phyloP scores from a whole-genome alignment of 2,113 vertebrate species.

The Struthidea cinerea region DNA sequence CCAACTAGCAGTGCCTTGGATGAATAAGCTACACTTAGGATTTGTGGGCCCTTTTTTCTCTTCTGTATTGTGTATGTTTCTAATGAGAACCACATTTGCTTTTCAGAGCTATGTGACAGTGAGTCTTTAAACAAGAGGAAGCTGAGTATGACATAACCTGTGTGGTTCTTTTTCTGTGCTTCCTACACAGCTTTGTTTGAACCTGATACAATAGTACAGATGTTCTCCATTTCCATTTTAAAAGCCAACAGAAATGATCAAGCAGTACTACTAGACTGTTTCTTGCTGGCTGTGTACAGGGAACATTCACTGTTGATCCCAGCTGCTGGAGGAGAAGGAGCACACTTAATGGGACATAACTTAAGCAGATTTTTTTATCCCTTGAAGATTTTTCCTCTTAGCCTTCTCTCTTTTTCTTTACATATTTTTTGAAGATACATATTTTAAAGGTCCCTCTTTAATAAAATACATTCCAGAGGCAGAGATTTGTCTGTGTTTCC shows the following conservation, averaged over 20 bases:
- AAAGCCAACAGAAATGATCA: constrained; percentile 17
- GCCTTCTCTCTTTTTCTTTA: not conserved
- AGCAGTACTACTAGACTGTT: not conserved
- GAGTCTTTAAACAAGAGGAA: constrained; percentile 29
- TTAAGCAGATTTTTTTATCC: not conserved
- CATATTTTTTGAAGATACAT: not conserved
- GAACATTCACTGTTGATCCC: not conserved
- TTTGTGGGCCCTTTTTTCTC: not conserved
- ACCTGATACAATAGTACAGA: not conserved
- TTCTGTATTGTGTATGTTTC: not conserved
- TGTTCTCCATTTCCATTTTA: constrained; percentile 11
- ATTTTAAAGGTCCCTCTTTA: not conserved
- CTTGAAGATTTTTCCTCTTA: not conserved
- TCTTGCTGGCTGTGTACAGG: not conserved
- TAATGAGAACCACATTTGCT: constrained; percentile 37
- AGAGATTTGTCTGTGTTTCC: rapidly evolving
- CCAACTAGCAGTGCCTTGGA: not conserved
- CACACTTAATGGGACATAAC: not conserved
- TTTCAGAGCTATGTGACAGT: not conserved
- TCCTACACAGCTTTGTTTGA: constrained; percentile 3
- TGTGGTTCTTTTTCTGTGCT: not conserved
- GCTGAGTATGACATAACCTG: not conserved
- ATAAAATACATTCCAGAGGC: not conserved
- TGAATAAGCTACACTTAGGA: not conserved
- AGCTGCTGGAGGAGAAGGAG: not conserved